These are phyloP conservation scores for Climacteris rufus DNA, from an alignment of 2,113 vertebrate species.

Conservation along the genomic window DNA sequence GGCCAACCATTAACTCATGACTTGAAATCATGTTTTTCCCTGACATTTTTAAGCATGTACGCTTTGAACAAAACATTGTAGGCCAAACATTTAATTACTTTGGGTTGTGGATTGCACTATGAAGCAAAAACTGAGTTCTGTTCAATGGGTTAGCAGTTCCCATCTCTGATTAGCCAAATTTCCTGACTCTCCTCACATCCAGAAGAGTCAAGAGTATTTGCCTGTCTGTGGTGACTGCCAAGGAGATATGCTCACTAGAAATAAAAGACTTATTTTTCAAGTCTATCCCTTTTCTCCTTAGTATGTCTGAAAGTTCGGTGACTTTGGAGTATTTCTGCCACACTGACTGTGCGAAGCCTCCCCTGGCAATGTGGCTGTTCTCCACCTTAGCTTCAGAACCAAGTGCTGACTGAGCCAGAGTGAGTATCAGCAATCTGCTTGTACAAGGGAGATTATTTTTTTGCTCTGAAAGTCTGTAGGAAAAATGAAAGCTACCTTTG, in stretches of 20 bases:
- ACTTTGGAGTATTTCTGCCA: background rate
- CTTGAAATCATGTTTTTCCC: background rate
- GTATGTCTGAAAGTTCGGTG: background rate
- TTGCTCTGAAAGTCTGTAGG: background rate
- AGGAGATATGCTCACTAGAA: background rate
- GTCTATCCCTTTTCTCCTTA: background rate
- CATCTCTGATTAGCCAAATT: background rate
- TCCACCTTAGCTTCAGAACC: background rate
- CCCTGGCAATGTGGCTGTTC: background rate
- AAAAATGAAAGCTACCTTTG: constrained; percentile 14
- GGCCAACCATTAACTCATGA: background rate
- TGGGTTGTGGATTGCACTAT: background rate
- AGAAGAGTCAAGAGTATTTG: background rate
- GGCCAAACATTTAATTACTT: background rate
- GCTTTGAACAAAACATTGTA: background rate
- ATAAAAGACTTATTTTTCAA: background rate
- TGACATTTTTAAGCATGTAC: background rate
- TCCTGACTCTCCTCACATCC: background rate
- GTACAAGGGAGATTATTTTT: background rate
- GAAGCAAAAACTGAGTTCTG: background rate
- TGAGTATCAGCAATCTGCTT: background rate
- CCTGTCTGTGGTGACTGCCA: background rate
- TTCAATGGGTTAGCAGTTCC: background rate
- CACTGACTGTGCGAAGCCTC: background rate
- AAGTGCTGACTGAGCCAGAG: background rate